Base-by-base conservation (phyloP, 2,113 vertebrate genomes). In the Syrmaticus mikado region DNA sequence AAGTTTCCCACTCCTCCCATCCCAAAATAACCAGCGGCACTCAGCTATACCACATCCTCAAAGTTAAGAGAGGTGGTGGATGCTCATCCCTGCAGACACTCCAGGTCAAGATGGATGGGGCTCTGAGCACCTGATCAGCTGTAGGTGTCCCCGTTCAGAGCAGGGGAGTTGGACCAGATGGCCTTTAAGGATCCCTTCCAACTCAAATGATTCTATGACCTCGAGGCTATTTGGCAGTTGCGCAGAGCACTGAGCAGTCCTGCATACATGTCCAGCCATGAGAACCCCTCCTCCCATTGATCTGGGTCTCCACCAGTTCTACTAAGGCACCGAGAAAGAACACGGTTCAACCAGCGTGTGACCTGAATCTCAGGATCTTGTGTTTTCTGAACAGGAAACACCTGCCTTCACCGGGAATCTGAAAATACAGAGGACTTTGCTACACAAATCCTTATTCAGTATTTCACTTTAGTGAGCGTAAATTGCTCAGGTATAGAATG, bases 401-500 rank as follows among this genome's bases (percentile, higher is more conserved):
- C 74, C 32, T 90, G 90, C 70, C 78, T 87, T 82, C 76, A 75
- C 61, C 36, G 64, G 77, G 48, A 93, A 75, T 76, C 60, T 93
- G 85, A 81, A 93, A 87, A 67, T 32, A 74, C 58, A 46, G 62
- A 87, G 2, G 3, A 81, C 66, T 95, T 94, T 66, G 86, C 89
- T 85, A 55, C 57, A 86, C 86, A 96, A 97, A 83, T 41, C 91
- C 77, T 50, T 91, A 5, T 14, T 52, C 75, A 67, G 46, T 64
- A 86, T 78, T 96, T 88, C 65, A 30, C 28, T 87, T 85, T 93
- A 91, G 50, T 86, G 70, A 67, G 82, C 77, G 96, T 92, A 76
- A 85, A 95, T 70, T 62, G 87, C 85, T 90, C 85, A 75, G 87
- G 68, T 66, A 74, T 50, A 91, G 43, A 65, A 82, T 10, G 13